A percentile compares a stretch with the other conserved stretches of the same genome.
These are phyloP conservation scores for Octonoba sinensis DNA, from an alignment of 2,888 invertebrate genomes.

Conservation along the genomic window DNA sequence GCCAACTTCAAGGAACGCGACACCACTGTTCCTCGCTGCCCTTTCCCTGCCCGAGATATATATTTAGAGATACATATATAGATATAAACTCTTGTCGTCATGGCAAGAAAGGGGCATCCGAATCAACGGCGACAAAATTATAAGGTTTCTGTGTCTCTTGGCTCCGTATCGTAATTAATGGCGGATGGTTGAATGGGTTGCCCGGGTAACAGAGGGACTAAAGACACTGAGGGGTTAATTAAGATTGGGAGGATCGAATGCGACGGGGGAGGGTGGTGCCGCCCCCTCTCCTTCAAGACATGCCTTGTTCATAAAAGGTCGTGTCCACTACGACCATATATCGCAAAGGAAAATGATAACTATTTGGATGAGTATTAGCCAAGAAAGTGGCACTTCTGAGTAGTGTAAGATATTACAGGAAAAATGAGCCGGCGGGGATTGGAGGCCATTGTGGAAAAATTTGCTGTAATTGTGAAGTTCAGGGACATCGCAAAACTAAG, in stretches of 20 bases:
- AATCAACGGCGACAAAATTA: conserved; percentile 60
- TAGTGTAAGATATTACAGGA: too few species aligned
- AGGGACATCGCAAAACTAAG: too few species aligned
- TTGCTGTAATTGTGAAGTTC: too few species aligned
- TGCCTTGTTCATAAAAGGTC: conserved; percentile 41
- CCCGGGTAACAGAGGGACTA: conserved; percentile 35
- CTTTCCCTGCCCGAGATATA: conserved; percentile 7
- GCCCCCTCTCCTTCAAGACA: conserved; percentile 3
- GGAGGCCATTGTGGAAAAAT: too few species aligned
- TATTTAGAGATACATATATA: conserved; percentile 33
- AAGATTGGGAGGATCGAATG: conserved; percentile 52
- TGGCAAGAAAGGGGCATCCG: conserved; percentile 29
- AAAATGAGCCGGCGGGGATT: too few species aligned
- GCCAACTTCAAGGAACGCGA: background rate
- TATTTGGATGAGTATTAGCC: conserved; percentile 38
- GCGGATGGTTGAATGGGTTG: conserved; percentile 49
- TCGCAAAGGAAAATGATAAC: conserved; percentile 50
- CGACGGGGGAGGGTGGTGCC: conserved; percentile 13
- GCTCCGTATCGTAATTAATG: conserved; percentile 58
- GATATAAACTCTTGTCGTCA: conserved; percentile 16
- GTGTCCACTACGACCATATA: conserved; percentile 37
- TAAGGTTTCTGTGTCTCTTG: conserved; percentile 50
- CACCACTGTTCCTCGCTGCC: conserved; percentile 31
- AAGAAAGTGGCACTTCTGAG: conserved; percentile 26
- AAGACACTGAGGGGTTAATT: conserved; percentile 56